Evolutionary conservation across 2,888 invertebrate genomes (phyloP).

Genomic region (Drosophila quinaria): DNA sequence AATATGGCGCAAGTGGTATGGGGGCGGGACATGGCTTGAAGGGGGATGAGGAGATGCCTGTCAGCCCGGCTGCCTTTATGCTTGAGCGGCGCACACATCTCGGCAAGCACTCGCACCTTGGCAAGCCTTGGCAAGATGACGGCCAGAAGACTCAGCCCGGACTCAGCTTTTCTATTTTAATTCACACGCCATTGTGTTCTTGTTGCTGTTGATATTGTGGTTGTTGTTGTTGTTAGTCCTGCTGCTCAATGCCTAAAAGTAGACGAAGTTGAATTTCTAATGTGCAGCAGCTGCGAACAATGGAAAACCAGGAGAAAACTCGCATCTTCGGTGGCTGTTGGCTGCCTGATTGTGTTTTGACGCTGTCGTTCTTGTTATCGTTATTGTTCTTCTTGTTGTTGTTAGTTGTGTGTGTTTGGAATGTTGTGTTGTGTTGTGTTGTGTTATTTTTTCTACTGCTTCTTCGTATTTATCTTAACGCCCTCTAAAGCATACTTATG

Average conservation of each 20-base stretch:
- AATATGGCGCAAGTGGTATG: constrained; percentile 71
- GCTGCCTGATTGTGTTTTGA: constrained; percentile 71
- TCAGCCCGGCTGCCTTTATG: constrained; percentile 41
- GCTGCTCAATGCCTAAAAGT: constrained; percentile 73
- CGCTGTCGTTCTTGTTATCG: constrained; percentile 50
- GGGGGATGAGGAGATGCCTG: constrained; percentile 17
- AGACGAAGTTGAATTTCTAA: constrained; percentile 82
- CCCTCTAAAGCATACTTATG: constrained; percentile 55
- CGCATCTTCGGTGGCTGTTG: constrained; percentile 30
- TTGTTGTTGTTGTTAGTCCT: constrained; percentile 27
- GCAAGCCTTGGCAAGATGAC: constrained; percentile 60
- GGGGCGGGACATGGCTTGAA: not conserved
- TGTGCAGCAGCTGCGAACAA: constrained; percentile 81
- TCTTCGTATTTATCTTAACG: constrained; percentile 4
- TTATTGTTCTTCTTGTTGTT: constrained; percentile 51
- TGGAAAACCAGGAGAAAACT: constrained; percentile 58
- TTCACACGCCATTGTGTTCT: constrained; percentile 75
- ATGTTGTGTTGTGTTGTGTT: constrained; percentile 26
- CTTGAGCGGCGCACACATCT: constrained; percentile 60
- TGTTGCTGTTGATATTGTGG: constrained; percentile 25
- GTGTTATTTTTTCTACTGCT: constrained; percentile 7
- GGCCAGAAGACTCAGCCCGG: constrained; percentile 57
- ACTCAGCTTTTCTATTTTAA: constrained; percentile 74
- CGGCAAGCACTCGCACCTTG: constrained; percentile 65
- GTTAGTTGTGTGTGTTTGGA: constrained; percentile 31